A percentile compares a stretch with the other conserved stretches of the same genome.
Conservation (phyloP, 2,888 invertebrate genomes). For the Drosophila leonis region DNA sequence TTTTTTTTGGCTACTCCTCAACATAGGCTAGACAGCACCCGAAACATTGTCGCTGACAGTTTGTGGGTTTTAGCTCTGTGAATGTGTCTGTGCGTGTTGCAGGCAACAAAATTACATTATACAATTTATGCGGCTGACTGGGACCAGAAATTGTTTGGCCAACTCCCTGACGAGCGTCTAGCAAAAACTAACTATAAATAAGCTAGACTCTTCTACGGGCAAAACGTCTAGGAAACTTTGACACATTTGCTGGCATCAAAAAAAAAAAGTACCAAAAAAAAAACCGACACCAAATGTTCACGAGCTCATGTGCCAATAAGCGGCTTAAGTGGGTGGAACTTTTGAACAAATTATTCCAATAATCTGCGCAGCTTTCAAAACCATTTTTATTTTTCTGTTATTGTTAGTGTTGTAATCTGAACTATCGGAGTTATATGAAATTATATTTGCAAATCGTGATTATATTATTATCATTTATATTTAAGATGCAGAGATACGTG, state of each 20-base stretch:
- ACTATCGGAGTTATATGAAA: not conserved
- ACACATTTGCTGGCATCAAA: conserved; percentile 21
- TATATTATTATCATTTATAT: not conserved
- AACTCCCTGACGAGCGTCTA: conserved; percentile 46
- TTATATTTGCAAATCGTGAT: not conserved
- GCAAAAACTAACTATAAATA: conserved; percentile 57
- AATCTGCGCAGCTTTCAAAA: conserved; percentile 19
- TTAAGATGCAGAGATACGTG: not conserved
- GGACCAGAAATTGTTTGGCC: conserved; percentile 53
- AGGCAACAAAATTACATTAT: conserved; percentile 74
- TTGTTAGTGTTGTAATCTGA: too few species aligned
- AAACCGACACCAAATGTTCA: not conserved
- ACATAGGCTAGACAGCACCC: conserved; percentile 65
- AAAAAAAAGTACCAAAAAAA: not conserved
- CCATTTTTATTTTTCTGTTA: not conserved
- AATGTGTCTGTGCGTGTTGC: conserved; percentile 41
- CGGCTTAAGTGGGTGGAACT: conserved; percentile 37
- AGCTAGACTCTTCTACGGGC: conserved; percentile 31
- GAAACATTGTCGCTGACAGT: conserved; percentile 74
- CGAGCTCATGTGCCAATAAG: conserved; percentile 31
- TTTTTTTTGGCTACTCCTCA: conserved; percentile 56
- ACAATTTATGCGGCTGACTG: conserved; percentile 81
- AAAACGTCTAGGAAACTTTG: conserved; percentile 12
- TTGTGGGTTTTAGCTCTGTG: conserved; percentile 56
- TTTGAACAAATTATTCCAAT: conserved; percentile 41